Evolutionary conservation across 2,797 vertebrate genomes (phyloP), one percentile per base, ranked within the genome.

Genomic region (Myotis planiceps): DNA sequence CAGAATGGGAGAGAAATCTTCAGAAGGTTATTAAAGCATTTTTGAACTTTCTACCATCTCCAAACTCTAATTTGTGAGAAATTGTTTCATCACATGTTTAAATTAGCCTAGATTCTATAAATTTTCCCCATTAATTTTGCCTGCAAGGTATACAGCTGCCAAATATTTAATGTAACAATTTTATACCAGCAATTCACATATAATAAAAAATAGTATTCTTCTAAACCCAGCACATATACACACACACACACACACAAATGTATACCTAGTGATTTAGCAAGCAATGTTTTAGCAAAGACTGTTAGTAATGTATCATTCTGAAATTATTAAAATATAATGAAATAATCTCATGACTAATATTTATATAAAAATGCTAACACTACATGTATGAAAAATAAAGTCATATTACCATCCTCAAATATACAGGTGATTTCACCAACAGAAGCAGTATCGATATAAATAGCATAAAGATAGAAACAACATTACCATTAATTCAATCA

Each of bases 101-200:
- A 96, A 97, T 90, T 95, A 95, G 87, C 69, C 76, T 93, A 75
- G 66, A 93, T 92, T 94, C 83, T 90, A 90, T 93, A 96, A 88
- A 75, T 95, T 84, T 97, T 97, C 5, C 92, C 76, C 93, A 97
- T 94, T 97, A 94, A 92, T 93, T 97, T 96, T 96, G 37, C 88
- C 97, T 96, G 10, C 63, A 95, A 88, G 69, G 65, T 97, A 92
- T 86, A 96, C 10, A 90, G 58, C 34, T 93, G 63, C 80, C 84
- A 97, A 92, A 95, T 93, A 94, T 53, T 94, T 85, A 58, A 79
- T 90, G 55, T 87, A 90, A 92, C n/a, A 69, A 85, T 75, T 96
- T 95, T 86, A 95, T 76, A 49, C 25, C 27, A 92, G 72, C 13
- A 47, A 93, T 89, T 96, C 76, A 74, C 14, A 34, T 71, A 71